Conservation (phyloP, 2,797 vertebrate genomes). For the Gymnothorax javanicus region DNA sequence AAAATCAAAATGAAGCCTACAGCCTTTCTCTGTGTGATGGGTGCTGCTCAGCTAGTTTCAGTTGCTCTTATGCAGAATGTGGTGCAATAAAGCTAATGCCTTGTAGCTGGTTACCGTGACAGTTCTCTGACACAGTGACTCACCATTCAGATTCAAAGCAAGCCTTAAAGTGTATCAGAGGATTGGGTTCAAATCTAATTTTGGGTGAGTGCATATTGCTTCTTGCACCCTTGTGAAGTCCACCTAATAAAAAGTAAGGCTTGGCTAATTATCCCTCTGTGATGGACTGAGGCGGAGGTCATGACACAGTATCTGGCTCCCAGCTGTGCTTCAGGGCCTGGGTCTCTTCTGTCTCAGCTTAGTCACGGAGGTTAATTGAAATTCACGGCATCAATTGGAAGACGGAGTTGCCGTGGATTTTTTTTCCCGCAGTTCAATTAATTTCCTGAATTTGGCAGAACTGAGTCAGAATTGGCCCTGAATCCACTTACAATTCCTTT, state of each 20-base stretch:
- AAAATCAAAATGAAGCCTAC: background rate
- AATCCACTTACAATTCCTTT: background rate
- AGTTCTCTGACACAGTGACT: no score
- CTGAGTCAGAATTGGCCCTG: background rate
- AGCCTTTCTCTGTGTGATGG: background rate
- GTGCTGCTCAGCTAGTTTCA: no score
- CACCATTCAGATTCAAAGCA: no score
- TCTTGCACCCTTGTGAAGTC: slow-evolving; percentile 6
- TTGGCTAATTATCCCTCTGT: slow-evolving; percentile 21
- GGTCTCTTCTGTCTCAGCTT: no score
- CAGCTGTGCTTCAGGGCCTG: background rate
- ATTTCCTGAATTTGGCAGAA: background rate
- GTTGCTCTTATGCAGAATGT: no score
- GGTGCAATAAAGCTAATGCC: no score
- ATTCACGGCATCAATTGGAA: no score
- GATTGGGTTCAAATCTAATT: no score
- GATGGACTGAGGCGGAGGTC: background rate
- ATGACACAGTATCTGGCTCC: background rate
- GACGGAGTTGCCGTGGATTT: no score
- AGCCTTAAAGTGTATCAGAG: no score
- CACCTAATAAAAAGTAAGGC: slow-evolving; percentile 39
- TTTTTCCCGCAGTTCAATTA: background rate
- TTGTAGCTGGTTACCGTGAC: no score
- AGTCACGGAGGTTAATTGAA: no score
- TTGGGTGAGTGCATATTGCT: background rate